A percentile compares a stretch with the other conserved stretches of the same genome.
Evolutionary conservation across 2,113 vertebrate genomes (phyloP).

Genomic region (Nannobrachium achirus): DNA sequence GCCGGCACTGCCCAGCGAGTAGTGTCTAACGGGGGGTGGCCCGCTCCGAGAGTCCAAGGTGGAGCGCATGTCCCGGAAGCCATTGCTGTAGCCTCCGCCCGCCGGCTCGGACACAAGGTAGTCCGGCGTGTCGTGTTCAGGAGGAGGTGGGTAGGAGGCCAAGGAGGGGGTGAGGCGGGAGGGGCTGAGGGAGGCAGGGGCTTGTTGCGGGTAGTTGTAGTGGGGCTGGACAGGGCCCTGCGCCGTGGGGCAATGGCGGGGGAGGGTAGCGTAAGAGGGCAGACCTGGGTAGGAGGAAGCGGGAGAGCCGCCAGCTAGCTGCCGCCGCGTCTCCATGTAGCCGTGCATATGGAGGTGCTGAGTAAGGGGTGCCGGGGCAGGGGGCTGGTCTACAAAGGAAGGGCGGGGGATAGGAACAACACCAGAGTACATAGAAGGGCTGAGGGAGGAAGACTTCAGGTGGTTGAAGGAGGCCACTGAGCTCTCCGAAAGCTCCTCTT

Average conservation of each 20-base stretch:
- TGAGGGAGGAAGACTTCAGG: constrained; percentile 62
- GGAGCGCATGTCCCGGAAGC: constrained; percentile 82
- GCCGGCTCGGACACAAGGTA: constrained; percentile 54
- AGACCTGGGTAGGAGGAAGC: constrained; percentile 74
- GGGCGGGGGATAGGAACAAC: constrained; percentile 88
- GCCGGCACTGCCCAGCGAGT: constrained; percentile 79
- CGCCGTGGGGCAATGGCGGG: constrained; percentile 81
- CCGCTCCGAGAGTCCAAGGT: constrained; percentile 67
- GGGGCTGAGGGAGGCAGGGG: constrained; percentile 63
- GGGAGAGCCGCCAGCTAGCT: constrained; percentile 84
- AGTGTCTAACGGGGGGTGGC: constrained; percentile 74
- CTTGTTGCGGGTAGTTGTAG: constrained; percentile 54
- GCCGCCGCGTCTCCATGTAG: constrained; percentile 85
- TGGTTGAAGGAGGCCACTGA: constrained; percentile 49
- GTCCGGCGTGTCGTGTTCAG: constrained; percentile 58
- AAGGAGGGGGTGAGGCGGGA: constrained; percentile 60
- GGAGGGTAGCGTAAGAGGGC: constrained; percentile 90
- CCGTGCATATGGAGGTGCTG: constrained; percentile 72
- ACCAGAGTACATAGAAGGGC: constrained; percentile 80
- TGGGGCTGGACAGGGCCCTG: constrained; percentile 72
- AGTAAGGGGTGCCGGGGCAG: constrained; percentile 35
- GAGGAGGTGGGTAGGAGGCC: constrained; percentile 60
- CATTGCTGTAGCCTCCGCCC: constrained; percentile 70
- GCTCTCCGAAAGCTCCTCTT: constrained; percentile 66
- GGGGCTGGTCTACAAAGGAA: constrained; percentile 70